Evolutionary conservation across 2,113 vertebrate species (phyloP), one percentile per base, ranked within the genome.

Genomic region (Xerus inauris): DNA sequence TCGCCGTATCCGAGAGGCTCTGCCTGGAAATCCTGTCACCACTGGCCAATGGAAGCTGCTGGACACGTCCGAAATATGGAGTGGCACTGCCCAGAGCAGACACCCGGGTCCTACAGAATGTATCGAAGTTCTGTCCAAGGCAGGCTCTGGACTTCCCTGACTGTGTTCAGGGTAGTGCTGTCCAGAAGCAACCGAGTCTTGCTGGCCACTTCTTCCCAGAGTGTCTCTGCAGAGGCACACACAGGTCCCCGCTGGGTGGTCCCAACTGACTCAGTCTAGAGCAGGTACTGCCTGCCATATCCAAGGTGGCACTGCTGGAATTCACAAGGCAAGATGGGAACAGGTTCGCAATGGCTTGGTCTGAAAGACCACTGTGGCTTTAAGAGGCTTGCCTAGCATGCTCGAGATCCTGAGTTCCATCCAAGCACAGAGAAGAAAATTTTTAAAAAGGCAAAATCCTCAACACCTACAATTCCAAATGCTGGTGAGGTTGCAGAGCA

Each of bases 151-250:
- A 59, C 57, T 40, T 30, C 28, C 16, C 40, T 65, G 81, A 24
- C 49, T 80, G 40, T 59, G 79, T 42, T 59, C 35, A 57, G 49
- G 24, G 30, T 38, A 83, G 35, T 54, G 42, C 35, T 90, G 28
- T 75, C 42, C 47, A 69, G 82, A 81, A 73, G 42, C 57, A 57
- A 49, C 1, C 40, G 83, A 76, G 65, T 57, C 84, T 80, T 82
- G 71, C 45, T 88, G 88, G 67, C 71, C 83, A 10, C 75, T 47
- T 71, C 57, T 54, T 71, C 81, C 83, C 62, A 77, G 65, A 57
- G 79, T 35, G 69, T n/a, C 77, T 96, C 87, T 84, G 59, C 72
- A 86, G 72, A 64, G 42, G 38, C 82, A 65, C n/a, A 82, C 30
- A 24, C 8, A 54, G 67, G 32, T 35, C 3, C 40, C 59, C 79